A percentile compares a stretch with the other conserved stretches of the same genome.
These are phyloP conservation scores for Drosophila setifemur DNA, from an alignment of 1,140 invertebrate genomes.

Conservation along the genomic window DNA sequence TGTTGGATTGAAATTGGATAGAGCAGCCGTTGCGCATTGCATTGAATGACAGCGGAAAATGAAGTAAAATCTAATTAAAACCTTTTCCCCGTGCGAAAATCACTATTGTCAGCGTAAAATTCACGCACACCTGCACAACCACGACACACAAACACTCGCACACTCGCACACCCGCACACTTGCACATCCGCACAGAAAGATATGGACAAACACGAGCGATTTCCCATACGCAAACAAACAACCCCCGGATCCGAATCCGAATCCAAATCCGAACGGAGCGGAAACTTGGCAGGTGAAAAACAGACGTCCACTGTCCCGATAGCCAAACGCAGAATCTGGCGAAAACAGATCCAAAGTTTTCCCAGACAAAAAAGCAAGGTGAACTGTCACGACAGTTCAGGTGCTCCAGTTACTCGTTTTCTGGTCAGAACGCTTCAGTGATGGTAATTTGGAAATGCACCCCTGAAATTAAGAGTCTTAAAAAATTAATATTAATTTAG, in stretches of 20 bases:
- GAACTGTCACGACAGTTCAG: conserved; percentile 3
- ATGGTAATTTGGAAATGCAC: neutral
- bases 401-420: neutral
- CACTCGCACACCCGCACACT: conserved; percentile 6
- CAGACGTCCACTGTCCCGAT: conserved; percentile 62
- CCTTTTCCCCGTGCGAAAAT: conserved; percentile 54
- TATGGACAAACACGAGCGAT: conserved; percentile 43
- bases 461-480: no score
- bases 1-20: conserved; percentile 2
- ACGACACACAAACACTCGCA: conserved; percentile 1
- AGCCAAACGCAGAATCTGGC: conserved; percentile 37
- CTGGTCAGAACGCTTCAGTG: neutral
- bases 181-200: conserved; percentile 21
- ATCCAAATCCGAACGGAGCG: neutral
- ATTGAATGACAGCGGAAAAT: conserved; percentile 63
- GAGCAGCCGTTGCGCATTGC: conserved; percentile 10
- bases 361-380: conserved; percentile 34
- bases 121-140: conserved; percentile 46
- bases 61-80: conserved; percentile 76
- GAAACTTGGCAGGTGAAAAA: conserved; percentile 54
- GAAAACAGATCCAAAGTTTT: conserved; percentile 46
- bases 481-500: no score
- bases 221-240: conserved; percentile 70
- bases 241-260: conserved; percentile 14
- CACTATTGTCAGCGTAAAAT: conserved; percentile 74